Evolutionary conservation across 2,797 vertebrate species (phyloP), one percentile per base, ranked within the genome.

Genomic region (Discoglossus pictus): DNA sequence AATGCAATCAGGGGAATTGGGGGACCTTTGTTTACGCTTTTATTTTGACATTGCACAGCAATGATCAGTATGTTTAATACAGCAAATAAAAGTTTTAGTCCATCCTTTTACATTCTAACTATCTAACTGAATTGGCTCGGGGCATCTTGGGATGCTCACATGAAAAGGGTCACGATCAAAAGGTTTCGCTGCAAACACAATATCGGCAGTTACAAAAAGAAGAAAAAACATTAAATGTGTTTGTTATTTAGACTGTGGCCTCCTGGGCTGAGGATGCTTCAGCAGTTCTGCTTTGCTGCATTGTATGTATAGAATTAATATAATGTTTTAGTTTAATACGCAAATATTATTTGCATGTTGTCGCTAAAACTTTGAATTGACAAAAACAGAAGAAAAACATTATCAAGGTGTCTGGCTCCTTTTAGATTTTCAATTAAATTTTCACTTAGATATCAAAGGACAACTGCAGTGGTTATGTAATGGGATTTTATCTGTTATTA

Each of bases 11-110:
- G 84, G 90, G 88, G 91, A 89, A 91, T 84, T 90, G 88, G 74
- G 76, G 84, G 86, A 90, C 88, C 90, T 93, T 92, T 93, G 92
- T 93, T 93, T 93, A 92, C 88, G 89, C 89, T 91, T 90, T 91
- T 89, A 92, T 92, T 93, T 89, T 93, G 90, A 92, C 90, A 91
- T 78, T 86, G 91, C 66, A 16, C 88, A 87, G 89, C 78, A 80
- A 90, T 81, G 82, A 86, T 80, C 80, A 87, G 82, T 75, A 65
- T 2, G 9, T 77, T 80, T 84, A 74, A 84, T 86, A 86, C 85
- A 55, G 61, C 9, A 50, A 71, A 55, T 73, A 70, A 81, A 89
- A 91, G 84, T 90, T 90, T n/a, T 83, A 89, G 84, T 83, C 74
- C 77, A 82, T 86, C 79, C 88, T 88, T 78, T 78, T 85, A 80